Base-by-base conservation (phyloP, 2,888 invertebrate genomes). In the Cephus pygmeus region DNA sequence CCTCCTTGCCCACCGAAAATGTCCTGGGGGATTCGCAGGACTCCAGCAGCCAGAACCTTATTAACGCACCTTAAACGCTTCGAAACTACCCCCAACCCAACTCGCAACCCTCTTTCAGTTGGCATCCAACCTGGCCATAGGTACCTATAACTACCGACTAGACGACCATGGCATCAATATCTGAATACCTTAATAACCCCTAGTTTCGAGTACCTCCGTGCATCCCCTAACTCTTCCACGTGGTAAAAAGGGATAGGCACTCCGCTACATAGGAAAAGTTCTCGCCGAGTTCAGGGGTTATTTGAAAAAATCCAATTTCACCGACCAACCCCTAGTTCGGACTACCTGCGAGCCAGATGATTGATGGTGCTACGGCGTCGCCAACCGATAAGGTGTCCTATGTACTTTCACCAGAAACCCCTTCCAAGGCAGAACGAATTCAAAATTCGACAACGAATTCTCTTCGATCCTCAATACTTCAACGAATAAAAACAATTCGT, bases 1-100 rank as follows among this genome's bases (percentile, higher is more conserved):
- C 15, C 71, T 75, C 79, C 78, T 69, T 77, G 75, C 75, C 79
- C 69, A 40, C 78, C 73, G 79, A 80, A 82, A 82, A 85, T 84
- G 82, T 85, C 83, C 83, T 80, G 73, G 69, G 71, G 71, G 71
- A 31, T 71, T 71, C 71, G 71, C 71, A 34, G 33, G 71, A 71
- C 33, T 33, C 33, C 33, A 12, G 71, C 31, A 34, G 71, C 71
- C 71, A 33, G 33, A 71, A 71, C 71, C 71, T 71, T 71, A 71
- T 71, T 34, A 71, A 71, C 71, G 71, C 71, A 71, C 71, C 71
- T 71, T 71, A 71, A 71, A 71, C 34, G 34, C 71, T 71, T 71
- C 71, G 71, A 71, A 33, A 71, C 71, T 56, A 23, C 23, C 56
- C 56, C 56, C 23, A 56, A 56, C 56, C 23, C 23, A 56, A 56